Evolutionary conservation across 2,888 invertebrate genomes (phyloP), one percentile per base, ranked within the genome.

Genomic region (Heterodera filipjevi): DNA sequence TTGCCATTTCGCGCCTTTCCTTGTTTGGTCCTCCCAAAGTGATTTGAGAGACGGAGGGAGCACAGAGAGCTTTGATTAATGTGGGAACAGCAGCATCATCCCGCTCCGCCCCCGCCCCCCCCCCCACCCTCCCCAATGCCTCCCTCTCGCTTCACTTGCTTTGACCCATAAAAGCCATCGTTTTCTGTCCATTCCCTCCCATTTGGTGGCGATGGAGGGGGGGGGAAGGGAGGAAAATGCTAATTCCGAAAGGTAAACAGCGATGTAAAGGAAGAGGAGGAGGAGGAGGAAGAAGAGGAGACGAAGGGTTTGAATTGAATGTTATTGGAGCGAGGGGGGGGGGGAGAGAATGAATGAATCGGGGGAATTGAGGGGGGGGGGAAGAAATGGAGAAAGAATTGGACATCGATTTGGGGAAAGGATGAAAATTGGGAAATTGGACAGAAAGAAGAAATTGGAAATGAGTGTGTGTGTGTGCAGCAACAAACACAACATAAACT

Each of bases 301-400:
- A 59, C 59, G 59, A 59, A 59, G 59, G 59, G 59, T 59, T 49
- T 59, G 59, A 59, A 59, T 59, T 59, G 59, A 59, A 59, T 59
- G 59, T 59, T 59, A 59, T 59, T 22, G 59, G 27, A 8, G 19
- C 27, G 27, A 59, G 27, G 27, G 59, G n/a, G n/a, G 22, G 59
- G 59, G 59, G 59, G 59, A 27, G 59, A 12, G 59, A 27, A 27
- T 0, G 49, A 12, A 12, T n/a, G 27, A 22, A 8, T 27, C 22
- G 59, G 27, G 27, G n/a, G 59, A 59, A 59, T 59, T 27, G 59
- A 27, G n/a, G 59, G 59, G 59, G 27, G 59, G 59, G 59, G n/a
- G 59, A 27, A 12, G 59, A 27, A 10, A 27, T 16, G 53, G 10
- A 27, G 27, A 27, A 59, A 59, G 59, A 27, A 59, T 59, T 59